phyloP scores from a whole-genome alignment of 2,888 invertebrate species.

The Xanthorhoe spadicearia region DNA sequence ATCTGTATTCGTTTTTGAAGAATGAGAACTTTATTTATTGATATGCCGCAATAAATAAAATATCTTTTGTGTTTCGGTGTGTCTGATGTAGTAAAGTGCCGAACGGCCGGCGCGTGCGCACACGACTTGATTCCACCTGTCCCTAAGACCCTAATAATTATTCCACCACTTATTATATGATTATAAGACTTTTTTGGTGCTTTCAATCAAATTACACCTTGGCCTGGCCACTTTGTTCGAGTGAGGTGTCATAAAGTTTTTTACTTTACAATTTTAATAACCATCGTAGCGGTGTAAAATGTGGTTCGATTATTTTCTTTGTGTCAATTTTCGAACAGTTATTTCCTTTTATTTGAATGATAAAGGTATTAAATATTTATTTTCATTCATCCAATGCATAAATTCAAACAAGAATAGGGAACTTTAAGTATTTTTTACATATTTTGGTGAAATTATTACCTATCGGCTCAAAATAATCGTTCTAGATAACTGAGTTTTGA shows the following conservation, averaged over 20 bases:
- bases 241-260: constrained; percentile 83
- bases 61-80: constrained; percentile 62
- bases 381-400: neutral
- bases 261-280: constrained; percentile 59
- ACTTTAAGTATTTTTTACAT: neutral
- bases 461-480: too few relatives aligned
- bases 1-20: neutral
- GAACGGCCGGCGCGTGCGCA: constrained; percentile 67
- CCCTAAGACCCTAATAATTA: constrained; percentile 79
- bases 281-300: constrained; percentile 71
- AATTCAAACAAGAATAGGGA: neutral
- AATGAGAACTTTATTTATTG: constrained; percentile 39
- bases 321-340: constrained; percentile 8
- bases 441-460: neutral
- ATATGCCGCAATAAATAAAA: constrained; percentile 47
- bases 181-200: constrained; percentile 84
- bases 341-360: neutral
- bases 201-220: constrained; percentile 86
- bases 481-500: too few relatives aligned
- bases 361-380: neutral
- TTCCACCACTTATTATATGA: constrained; percentile 83
- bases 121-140: constrained; percentile 69
- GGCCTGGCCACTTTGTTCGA: constrained; percentile 74
- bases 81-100: constrained; percentile 49
- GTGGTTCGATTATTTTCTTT: constrained; percentile 57